phyloP scores from a whole-genome alignment of 1,140 invertebrate species.

The Heliconius hewitsoni region DNA sequence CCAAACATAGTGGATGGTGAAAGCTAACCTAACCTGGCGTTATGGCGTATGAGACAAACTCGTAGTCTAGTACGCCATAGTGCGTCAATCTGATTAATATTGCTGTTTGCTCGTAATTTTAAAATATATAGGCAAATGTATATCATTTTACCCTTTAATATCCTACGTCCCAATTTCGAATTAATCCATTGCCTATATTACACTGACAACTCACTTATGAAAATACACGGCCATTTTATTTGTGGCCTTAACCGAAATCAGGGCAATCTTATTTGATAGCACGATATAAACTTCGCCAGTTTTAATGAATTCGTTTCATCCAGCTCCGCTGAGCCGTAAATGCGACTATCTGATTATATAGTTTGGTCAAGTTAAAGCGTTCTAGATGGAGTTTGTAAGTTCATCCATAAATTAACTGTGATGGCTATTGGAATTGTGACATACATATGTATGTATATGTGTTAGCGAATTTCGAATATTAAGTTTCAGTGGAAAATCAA shows the following conservation, averaged over 20 bases:
- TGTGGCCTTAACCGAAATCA: neutral
- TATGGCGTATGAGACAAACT: too few species aligned
- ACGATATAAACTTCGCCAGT: slow-evolving; percentile 6
- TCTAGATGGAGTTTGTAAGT: slow-evolving; percentile 34
- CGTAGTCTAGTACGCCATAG: too few species aligned
- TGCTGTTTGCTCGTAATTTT: too few species aligned
- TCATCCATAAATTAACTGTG: slow-evolving; percentile 35
- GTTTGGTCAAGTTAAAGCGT: slow-evolving; percentile 32
- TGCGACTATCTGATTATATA: slow-evolving; percentile 23
- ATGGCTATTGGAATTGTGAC: slow-evolving; percentile 25
- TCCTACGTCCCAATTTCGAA: neutral
- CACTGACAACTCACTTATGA: neutral
- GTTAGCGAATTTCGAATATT: neutral
- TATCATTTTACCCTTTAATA: neutral
- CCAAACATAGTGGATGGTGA: neutral
- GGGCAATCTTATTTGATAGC: slow-evolving; percentile 13
- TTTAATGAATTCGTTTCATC: slow-evolving; percentile 26
- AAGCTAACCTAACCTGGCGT: neutral
- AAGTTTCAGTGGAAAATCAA: neutral
- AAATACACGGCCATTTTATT: slow-evolving; percentile 3
- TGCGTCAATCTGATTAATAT: too few species aligned
- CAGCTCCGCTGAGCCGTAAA: slow-evolving; percentile 16
- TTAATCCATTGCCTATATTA: neutral
- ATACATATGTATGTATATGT: slow-evolving; percentile 14
- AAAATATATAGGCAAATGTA: too few species aligned